Evolutionary conservation across 92 coral and sea anemone species (phyloP), one percentile per base, ranked within the genome.

Genomic region (Epizoanthus ramosus): DNA sequence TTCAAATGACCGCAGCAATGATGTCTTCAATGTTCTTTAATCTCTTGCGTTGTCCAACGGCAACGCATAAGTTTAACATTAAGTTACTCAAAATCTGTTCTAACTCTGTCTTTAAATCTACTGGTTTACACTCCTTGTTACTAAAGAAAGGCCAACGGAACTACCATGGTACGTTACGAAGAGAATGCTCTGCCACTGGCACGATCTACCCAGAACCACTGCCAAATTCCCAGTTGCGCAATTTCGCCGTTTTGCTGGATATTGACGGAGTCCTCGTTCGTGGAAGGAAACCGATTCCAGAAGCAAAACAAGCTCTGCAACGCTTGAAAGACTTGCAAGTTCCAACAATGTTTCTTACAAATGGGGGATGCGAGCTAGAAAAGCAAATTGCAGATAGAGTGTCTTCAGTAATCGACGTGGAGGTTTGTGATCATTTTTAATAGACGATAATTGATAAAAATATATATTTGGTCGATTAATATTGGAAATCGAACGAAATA

Each of bases 221-320:
- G 60, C 19, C 69, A 64, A 60, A 6, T 68, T 60, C 69, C 4
- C 83, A 41, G 53, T 33, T 47, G 71, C 83, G 71, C 5, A 59
- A 68, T 15, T 80, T 64, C 21, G 95, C 91, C 8, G 92, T 92
- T 61, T 86, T 92, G 77, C 87, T 90, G 28, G 93, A 92, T 37
- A 92, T 92, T 28, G 95, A 92, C 59, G 95, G 95, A 25, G 95
- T 92, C 8, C 86, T 92, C 35, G 52, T 92, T n/a, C 90, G 95
- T 15, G 95, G 95, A n/a, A 79, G 95, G 39, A 70, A 84, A n/a
- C 61, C 90, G 3, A 85, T 92, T 39, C 82, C 91, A 17, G 95
- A 92, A 52, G 95, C 91, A 22, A 89, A 84, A 64, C 86, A 84
- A 58, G 89, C 95, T 23, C 70, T 92, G 65, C 68, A 87, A 63